Evolutionary conservation across 2,888 invertebrate genomes (phyloP), one percentile per base, ranked within the genome.

Genomic region (Megamerina dolium): DNA sequence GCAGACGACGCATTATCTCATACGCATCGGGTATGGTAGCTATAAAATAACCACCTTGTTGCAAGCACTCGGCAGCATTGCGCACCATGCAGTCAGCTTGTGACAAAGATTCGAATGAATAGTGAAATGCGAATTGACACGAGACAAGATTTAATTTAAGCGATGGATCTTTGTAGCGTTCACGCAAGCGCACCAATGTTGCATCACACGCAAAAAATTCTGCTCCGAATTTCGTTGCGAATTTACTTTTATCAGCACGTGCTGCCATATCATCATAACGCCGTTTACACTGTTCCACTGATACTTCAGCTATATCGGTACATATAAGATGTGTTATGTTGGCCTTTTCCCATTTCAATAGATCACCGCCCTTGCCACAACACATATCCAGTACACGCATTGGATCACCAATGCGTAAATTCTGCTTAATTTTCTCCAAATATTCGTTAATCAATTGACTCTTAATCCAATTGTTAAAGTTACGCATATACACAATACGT

Each of bases 391-490:
- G 73, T 1, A 93, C 89, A 45, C 79, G 77, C 21, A 88, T 57
- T 1, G 80, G 76, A 41, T 78, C 76, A n/a, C 83, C 83, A 51
- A 81, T 76, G 50, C 79, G 79, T 58, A 80, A 82, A 4, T 62
- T 72, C 52, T 78, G 77, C 59, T 78, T 82, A 34, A 82, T 77
- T 68, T 80, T 82, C 50, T 74, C 80, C 58, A 81, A 74, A 70
- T 85, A 84, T 73, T 87, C 81, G 78, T 88, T 83, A 58, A 99
- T 96, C 1, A 95, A 75, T 75, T 92, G 88, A 70, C 91, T 90
- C 74, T 99, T 99, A 12, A 95, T 83, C 97, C 97, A 99, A 70
- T 99, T 99, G 70, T 99, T 99, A 66, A 97, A 95, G 73, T 96
- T 99, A 54, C 99, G 78, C 75, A 99, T 78, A 66, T 87, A 85